Conservation (phyloP, 2,797 vertebrate species). For the Ptychobarbus kaznakovi region DNA sequence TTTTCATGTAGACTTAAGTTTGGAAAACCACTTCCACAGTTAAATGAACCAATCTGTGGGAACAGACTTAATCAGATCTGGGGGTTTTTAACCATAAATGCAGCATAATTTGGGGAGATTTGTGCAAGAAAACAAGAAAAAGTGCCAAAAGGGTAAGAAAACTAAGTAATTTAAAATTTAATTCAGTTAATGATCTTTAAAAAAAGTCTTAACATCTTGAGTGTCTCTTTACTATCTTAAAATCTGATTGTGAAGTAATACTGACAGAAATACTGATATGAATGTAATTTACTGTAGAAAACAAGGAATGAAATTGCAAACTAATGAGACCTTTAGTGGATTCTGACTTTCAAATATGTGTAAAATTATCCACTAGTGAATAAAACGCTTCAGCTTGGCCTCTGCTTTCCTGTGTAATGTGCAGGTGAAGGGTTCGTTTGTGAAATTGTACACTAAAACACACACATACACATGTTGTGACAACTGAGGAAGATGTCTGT, state of each 20-base stretch:
- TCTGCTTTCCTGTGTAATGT: slow-evolving; percentile 14
- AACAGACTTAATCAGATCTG: not conserved
- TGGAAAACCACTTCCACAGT: not conserved
- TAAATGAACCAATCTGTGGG: not conserved
- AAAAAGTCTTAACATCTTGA: no score
- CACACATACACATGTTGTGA: slow-evolving; percentile 41
- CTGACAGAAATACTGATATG: not conserved
- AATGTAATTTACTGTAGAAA: not conserved
- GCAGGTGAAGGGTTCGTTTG: not conserved
- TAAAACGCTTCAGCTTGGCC: not conserved
- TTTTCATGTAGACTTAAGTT: not conserved
- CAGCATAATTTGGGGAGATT: not conserved
- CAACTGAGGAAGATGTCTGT: slow-evolving; percentile 36
- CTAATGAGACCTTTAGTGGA: not conserved
- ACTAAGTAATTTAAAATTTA: not conserved
- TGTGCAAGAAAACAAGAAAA: not conserved
- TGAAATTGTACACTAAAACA: slow-evolving; percentile 21
- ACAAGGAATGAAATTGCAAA: not conserved
- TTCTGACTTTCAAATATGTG: slow-evolving; percentile 1
- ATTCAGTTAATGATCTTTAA: no score
- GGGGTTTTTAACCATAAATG: not conserved
- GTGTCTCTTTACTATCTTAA: not conserved
- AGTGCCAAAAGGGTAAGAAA: no score
- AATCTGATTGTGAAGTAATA: not conserved
- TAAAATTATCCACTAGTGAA: slow-evolving; percentile 3